phyloP scores from a whole-genome alignment of 2,113 vertebrate genomes.

The Papio anubis region DNA sequence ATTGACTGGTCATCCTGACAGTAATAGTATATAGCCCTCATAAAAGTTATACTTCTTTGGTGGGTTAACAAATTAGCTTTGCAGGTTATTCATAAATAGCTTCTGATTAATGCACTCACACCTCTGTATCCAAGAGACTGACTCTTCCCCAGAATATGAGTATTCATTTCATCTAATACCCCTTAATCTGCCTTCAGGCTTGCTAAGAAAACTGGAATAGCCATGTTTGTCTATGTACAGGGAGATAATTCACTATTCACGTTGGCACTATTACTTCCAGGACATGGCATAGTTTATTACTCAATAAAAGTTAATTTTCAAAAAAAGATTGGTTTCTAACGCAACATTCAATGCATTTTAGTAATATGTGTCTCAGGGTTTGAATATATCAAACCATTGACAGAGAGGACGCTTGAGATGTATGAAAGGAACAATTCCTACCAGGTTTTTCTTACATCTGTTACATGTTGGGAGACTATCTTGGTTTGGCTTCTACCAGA shows the following conservation, averaged over 20 bases:
- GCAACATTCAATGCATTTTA: neutral
- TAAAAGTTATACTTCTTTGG: neutral
- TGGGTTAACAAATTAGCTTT: neutral
- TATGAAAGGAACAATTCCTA: neutral
- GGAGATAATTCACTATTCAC: neutral
- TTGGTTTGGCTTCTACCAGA: neutral
- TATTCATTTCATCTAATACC: neutral
- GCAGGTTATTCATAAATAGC: neutral
- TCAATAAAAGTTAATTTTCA: neutral
- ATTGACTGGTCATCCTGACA: neutral
- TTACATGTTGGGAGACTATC: neutral
- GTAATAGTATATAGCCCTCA: neutral
- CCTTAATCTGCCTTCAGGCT: neutral
- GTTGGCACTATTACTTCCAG: neutral
- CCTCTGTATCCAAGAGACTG: neutral
- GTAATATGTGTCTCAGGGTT: neutral
- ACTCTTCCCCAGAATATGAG: neutral
- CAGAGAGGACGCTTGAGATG: neutral
- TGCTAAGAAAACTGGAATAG: neutral
- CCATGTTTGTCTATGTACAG: too few relatives aligned
- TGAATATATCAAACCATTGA: neutral
- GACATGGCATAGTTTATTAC: neutral
- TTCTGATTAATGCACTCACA: neutral
- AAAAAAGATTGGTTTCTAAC: neutral
- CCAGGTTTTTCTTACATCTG: neutral